Percentiles rank a stretch among this genome's conserved stretches.
phyloP scores from a whole-genome alignment of 2,888 invertebrate genomes.

The Sympetrum striolatum region DNA sequence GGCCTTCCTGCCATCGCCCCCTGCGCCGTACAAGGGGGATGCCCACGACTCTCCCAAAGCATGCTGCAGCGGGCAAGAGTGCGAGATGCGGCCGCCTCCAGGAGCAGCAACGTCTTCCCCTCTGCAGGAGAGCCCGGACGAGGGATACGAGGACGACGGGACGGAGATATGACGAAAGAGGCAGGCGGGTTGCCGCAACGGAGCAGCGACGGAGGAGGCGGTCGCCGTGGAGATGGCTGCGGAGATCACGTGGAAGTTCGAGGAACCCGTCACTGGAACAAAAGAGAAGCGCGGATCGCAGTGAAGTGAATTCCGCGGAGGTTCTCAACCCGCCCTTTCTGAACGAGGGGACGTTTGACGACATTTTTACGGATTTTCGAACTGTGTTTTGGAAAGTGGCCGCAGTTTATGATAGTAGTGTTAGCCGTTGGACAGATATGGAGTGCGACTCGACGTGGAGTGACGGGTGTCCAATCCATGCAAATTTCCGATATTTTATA shows the following conservation, averaged over 20 bases:
- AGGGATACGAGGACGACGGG: constrained; percentile 91
- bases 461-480: background rate
- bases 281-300: background rate
- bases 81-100: constrained; percentile 47
- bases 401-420: background rate
- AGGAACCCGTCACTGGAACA: background rate
- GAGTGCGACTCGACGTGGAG: background rate
- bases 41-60: constrained; percentile 59
- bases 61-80: constrained; percentile 49
- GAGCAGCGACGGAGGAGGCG: background rate
- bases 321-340: background rate
- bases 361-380: background rate
- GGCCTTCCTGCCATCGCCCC: constrained; percentile 72
- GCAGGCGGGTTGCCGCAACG: constrained; percentile 43
- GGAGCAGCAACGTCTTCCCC: constrained; percentile 83
- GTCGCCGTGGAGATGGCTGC: constrained; percentile 19
- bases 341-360: background rate
- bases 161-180: constrained; percentile 78
- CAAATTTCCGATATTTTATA: background rate
- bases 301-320: no score
- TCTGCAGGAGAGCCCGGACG: constrained; percentile 87
- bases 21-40: constrained; percentile 73
- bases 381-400: background rate
- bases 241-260: constrained; percentile 26
- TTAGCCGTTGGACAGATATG: background rate